Conservation (phyloP, 2,113 vertebrate species). For the Myotis lucifugus region DNA sequence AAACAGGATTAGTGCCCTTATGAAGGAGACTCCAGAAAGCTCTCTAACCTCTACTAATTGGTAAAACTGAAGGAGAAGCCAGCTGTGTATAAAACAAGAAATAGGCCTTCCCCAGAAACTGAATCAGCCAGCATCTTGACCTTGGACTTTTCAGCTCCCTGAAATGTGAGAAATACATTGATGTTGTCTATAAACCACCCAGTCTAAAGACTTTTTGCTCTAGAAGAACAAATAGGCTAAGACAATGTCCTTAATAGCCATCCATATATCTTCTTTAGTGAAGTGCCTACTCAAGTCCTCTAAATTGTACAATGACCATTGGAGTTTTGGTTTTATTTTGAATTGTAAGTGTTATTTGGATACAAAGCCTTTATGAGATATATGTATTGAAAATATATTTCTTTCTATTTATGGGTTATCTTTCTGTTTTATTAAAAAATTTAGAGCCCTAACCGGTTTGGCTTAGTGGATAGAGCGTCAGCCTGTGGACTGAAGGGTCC, state of each 20-base stretch:
- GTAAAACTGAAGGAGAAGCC: not conserved
- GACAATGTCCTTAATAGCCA: not conserved
- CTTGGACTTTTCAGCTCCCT: not conserved
- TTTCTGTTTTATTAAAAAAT: not conserved
- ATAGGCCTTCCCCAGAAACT: not conserved
- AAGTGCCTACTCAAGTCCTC: not conserved
- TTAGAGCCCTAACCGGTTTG: not conserved
- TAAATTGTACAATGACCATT: not conserved
- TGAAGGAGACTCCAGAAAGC: not conserved
- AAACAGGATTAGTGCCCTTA: too few species aligned
- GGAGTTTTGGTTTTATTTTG: not conserved
- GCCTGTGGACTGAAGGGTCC: too few species aligned
- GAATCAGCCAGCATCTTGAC: not conserved
- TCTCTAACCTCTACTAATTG: not conserved
- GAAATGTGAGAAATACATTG: not conserved
- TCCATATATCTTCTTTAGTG: not conserved
- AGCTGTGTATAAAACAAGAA: not conserved
- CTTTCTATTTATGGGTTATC: not conserved
- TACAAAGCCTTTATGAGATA: not conserved
- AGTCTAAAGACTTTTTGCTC: not conserved
- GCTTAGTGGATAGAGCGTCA: too few species aligned
- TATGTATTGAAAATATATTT: not conserved
- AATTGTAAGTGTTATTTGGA: not conserved
- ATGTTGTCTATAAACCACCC: not conserved
- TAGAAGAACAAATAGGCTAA: not conserved